Base-by-base conservation (phyloP, 2,888 invertebrate species). In the Psylliodes chrysocephalus region DNA sequence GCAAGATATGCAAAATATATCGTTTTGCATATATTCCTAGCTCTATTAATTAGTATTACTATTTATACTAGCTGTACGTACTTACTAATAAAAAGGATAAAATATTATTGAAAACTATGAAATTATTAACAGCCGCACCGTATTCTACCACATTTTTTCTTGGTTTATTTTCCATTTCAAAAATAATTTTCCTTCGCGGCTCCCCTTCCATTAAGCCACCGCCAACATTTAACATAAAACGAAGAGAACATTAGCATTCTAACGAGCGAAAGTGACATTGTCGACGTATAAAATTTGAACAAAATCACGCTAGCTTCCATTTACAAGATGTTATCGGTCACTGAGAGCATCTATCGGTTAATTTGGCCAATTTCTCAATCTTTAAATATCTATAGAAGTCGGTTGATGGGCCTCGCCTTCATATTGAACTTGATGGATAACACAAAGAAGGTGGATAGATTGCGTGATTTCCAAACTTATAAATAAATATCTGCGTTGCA, bases 401-500 rank as follows among this genome's bases (percentile, higher is more conserved):
- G 15, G 51, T 60, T 42, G 62, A 69, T 53, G 56, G 35, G 54
- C 66, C 66, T 62, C 63, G 51, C 52, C 56, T 63, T 57, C 57
- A 59, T 62, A 59, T 60, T 46, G 44, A 56, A 53, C 40, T 55
- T 68, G 69, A 69, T 64, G 62, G 62, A 64, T 68, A 49, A 66
- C 54, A 61, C 22, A 55, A 67, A 35, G 54, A 64, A 61, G 57
- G 60, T 49, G 53, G 54, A 63, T 44, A 42, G 30, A 71, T 71
- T 54, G 72, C 71, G 71, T 70, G 72, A 63, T 64, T 63, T 35
- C 54, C 22, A 42, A 67, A 64, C 61, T 68, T 66, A 67, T 66
- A 70, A 68, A 68, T 72, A 71, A 70, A 72, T 69, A 64, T 64
- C 63, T 49, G 57, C 64, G 63, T 63, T 30, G 59, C n/a, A n/a